Conservation (phyloP, 2,113 vertebrate species). For the Gnathonemus longibarbis region DNA sequence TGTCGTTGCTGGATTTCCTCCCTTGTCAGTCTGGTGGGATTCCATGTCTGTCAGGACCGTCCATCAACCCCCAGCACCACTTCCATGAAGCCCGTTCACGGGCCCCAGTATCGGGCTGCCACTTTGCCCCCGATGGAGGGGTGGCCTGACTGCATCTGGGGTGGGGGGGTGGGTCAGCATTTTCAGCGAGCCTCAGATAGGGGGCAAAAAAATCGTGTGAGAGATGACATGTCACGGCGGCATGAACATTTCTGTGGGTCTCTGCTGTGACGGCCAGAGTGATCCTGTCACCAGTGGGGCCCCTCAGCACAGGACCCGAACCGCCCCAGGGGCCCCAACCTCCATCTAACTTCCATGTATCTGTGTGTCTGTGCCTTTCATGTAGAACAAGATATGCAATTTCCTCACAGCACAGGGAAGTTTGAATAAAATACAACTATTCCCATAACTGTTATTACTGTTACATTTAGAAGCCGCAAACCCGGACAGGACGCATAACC, state of each 20-base stretch:
- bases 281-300: not conserved
- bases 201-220: not conserved
- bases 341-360: not conserved
- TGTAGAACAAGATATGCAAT: not conserved
- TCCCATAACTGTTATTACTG: not conserved
- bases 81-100: not conserved
- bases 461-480: not conserved
- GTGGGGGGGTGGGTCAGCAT: not conserved
- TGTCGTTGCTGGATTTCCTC: not conserved
- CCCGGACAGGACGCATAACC: not conserved
- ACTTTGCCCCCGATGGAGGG: not conserved
- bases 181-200: not conserved
- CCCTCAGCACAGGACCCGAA: not conserved
- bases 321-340: not conserved
- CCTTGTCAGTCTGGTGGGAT: not conserved
- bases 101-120: not conserved
- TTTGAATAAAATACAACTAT: not conserved
- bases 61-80: not conserved
- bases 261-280: not conserved
- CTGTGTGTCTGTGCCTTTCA: not conserved
- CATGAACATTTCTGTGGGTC: not conserved
- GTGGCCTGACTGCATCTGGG: not conserved
- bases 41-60: not conserved
- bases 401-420: not conserved
- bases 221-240: not conserved